Base-by-base conservation (phyloP, 2,888 invertebrate genomes). In the Pterobdella sp. region DNA sequence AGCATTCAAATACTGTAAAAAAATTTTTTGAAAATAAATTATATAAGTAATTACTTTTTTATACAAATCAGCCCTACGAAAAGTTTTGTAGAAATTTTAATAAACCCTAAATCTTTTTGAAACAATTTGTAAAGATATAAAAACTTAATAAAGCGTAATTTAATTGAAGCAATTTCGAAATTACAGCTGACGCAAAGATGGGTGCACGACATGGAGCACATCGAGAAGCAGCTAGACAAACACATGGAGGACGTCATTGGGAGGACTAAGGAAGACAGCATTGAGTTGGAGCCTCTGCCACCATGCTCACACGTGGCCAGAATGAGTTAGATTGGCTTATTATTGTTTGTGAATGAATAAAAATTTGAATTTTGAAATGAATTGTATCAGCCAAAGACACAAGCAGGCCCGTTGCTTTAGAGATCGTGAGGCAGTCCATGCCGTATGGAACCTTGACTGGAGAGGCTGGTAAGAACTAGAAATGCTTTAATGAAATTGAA, bases 361-460 rank as follows among this genome's bases (percentile, higher is more conserved):
- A 63, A 26, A 63, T 63, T n/a, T 63, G n/a, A 63, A 26, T 63
- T n/a, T 63, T 63, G 7, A 4, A 63, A 29, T 63, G n/a, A 63
- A 14, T 26, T 26, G 7, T 63, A 4, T 26, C 7, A 63, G 7
- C 31, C 7, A 26, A n/a, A 34, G 65, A 7, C 18, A 2, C 4
- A 4, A 35, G 3, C n/a, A 4, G 14, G 0, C 49, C 32, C 4
- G 34, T 29, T 75, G 78, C 79, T n/a, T 78, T 80, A 72, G 79
- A 82, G 76, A 83, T 84, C 42, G 83, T 84, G 0, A 79, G 83
- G 22, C 84, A 84, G 78, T 84, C 83, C 18, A 81, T 81, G 82
- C 83, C 83, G 0, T 84, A 80, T 72, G 84, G 84, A 22, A 80
- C 77, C 3, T 72, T 82, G 18, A 76, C 76, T 29, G 80, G 78